phyloP scores from a whole-genome alignment of 2,797 vertebrate genomes.

The Clarias platycephalus region DNA sequence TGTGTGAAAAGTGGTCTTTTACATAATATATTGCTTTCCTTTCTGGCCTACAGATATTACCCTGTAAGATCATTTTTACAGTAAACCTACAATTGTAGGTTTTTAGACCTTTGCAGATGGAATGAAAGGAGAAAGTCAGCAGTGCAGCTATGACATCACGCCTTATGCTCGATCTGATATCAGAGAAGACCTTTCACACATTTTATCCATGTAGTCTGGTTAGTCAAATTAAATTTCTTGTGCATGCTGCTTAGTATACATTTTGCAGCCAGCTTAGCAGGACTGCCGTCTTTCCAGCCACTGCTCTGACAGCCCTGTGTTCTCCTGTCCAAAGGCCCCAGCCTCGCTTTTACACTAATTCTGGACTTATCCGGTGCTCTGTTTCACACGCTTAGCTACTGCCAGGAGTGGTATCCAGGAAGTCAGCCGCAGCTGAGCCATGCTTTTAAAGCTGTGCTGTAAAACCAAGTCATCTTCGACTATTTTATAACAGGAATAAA shows the following conservation, averaged over 20 bases:
- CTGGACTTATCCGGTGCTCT: constrained; percentile 45
- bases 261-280: constrained; percentile 43
- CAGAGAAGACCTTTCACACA: background rate
- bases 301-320: constrained; percentile 43
- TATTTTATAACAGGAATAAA: constrained; percentile 32
- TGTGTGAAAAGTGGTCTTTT: too few species aligned
- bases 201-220: constrained; percentile 36
- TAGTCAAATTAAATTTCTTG: constrained; percentile 37
- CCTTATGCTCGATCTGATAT: background rate
- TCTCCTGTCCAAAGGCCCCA: constrained; percentile 41
- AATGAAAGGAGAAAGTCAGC: background rate
- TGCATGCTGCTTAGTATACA: constrained; percentile 44
- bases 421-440: constrained; percentile 41
- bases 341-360: constrained; percentile 48
- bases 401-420: constrained; percentile 42
- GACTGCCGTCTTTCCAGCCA: constrained; percentile 45
- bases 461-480: constrained; percentile 37
- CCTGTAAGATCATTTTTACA: too few species aligned
- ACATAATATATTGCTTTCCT: too few species aligned
- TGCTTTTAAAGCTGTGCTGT: constrained; percentile 44
- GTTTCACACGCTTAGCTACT: constrained; percentile 46
- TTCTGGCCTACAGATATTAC: too few species aligned
- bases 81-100: background rate
- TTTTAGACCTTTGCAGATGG: background rate
- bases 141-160: background rate